A percentile compares a stretch with the other conserved stretches of the same genome.
These are phyloP conservation scores for Acropora yongei DNA, from an alignment of 64 coral and sea anemone species.

Conservation along the genomic window DNA sequence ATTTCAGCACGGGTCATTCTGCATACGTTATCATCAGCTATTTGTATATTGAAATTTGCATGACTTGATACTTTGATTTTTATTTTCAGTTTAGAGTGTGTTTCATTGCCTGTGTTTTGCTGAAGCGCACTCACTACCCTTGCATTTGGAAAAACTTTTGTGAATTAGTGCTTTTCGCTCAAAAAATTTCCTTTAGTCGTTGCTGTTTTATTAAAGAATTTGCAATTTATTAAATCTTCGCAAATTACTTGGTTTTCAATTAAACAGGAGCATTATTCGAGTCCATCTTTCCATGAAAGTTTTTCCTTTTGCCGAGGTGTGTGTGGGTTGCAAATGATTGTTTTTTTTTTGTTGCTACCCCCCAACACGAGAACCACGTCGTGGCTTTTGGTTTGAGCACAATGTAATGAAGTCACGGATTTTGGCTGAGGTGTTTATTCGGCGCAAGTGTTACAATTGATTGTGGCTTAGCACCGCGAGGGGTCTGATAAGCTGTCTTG, in stretches of 20 bases:
- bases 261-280: too few relatives aligned
- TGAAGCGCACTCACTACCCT: constrained; percentile 10
- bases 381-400: constrained; percentile 27
- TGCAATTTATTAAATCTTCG: background rate
- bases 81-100: constrained; percentile 10
- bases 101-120: background rate
- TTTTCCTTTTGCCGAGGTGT: background rate
- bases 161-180: background rate
- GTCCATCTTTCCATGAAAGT: background rate
- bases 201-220: background rate
- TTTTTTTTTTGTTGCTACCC: background rate
- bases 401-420: constrained; percentile 46
- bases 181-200: too few relatives aligned
- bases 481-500: constrained; percentile 77
- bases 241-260: background rate
- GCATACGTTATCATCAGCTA: constrained; percentile 35
- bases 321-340: background rate
- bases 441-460: background rate
- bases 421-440: background rate
- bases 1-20: background rate
- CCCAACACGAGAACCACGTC: background rate
- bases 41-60: constrained; percentile 7
- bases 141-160: background rate
- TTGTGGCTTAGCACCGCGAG: constrained; percentile 44
- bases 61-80: too few relatives aligned